Evolutionary conservation across 1,140 invertebrate genomes (phyloP).

Genomic region (Oscheius sp.): DNA sequence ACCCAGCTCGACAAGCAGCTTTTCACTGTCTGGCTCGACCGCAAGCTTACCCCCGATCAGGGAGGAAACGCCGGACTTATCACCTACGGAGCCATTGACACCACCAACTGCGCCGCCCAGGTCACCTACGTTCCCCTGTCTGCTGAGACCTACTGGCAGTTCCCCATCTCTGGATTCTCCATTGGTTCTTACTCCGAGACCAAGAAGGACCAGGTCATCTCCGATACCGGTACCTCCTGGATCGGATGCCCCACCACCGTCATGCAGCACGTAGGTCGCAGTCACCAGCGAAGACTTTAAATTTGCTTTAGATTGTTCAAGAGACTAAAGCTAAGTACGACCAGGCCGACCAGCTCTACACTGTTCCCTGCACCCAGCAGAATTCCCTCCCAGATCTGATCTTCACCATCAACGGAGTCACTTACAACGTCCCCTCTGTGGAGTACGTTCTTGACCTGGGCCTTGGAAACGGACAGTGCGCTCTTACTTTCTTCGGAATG

Average conservation of each 20-base stretch:
- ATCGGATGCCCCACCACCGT: conserved; percentile 34
- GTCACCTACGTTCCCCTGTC: conserved; percentile 45
- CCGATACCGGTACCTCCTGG: conserved; percentile 49
- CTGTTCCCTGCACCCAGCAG: conserved; percentile 38
- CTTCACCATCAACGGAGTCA: conserved; percentile 42
- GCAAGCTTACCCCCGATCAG: conserved; percentile 35
- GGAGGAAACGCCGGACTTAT: conserved; percentile 42
- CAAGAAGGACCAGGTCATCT: conserved; percentile 45
- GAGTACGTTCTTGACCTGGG: conserved; percentile 47
- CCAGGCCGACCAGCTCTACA: conserved; percentile 36
- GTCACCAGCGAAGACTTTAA: too few species aligned
- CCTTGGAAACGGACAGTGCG: conserved; percentile 24
- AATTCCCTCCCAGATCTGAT: conserved; percentile 36
- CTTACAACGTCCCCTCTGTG: conserved; percentile 37
- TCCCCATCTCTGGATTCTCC: conserved; percentile 38
- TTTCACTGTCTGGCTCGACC: conserved; percentile 52
- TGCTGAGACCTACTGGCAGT: conserved; percentile 50
- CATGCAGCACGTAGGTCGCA: conserved; percentile 17
- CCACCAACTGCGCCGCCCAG: conserved; percentile 41
- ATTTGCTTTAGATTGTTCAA: conserved; percentile 34
- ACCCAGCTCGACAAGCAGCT: conserved; percentile 35
- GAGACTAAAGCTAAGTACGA: conserved; percentile 40
- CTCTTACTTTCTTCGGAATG: conserved; percentile 30
- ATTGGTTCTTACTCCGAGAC: conserved; percentile 42
- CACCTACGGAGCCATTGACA: conserved; percentile 51